Evolutionary conservation across 1,140 invertebrate species (phyloP).

Genomic region (Procambarus clarkii): DNA sequence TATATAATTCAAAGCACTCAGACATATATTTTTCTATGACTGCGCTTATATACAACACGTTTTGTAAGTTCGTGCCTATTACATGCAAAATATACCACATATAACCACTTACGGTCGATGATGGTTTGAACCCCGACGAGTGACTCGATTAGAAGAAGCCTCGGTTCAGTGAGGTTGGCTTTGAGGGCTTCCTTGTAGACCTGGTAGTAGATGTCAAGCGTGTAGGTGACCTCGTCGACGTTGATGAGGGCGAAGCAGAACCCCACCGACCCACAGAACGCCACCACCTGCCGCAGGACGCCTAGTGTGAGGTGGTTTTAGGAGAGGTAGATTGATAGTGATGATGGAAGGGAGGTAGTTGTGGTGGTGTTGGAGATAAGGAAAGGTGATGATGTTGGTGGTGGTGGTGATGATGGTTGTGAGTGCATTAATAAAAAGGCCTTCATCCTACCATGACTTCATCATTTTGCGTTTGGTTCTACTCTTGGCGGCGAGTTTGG

Average conservation of each 20-base stretch:
- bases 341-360: background rate
- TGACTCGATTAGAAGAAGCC: slow-evolving; percentile 50
- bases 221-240: slow-evolving; percentile 4
- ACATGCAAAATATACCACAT: too few species aligned
- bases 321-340: too few species aligned
- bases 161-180: slow-evolving; percentile 37
- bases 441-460: too few species aligned
- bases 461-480: too few species aligned
- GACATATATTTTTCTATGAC: too few species aligned
- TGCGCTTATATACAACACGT: too few species aligned
- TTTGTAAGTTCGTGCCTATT: too few species aligned
- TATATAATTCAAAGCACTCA: too few species aligned
- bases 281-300: slow-evolving; percentile 23
- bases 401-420: background rate
- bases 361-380: background rate
- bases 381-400: background rate
- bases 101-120: slow-evolving; percentile 30
- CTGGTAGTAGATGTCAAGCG: slow-evolving; percentile 9
- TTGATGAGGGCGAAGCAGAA: slow-evolving; percentile 69
- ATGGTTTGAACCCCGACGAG: slow-evolving; percentile 43
- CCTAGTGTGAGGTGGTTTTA: background rate
- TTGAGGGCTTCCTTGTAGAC: background rate
- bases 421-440: background rate
- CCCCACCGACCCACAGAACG: slow-evolving; percentile 51
- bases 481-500: too few species aligned